phyloP scores from a whole-genome alignment of 1,140 invertebrate species.

The Pararge aegeria region DNA sequence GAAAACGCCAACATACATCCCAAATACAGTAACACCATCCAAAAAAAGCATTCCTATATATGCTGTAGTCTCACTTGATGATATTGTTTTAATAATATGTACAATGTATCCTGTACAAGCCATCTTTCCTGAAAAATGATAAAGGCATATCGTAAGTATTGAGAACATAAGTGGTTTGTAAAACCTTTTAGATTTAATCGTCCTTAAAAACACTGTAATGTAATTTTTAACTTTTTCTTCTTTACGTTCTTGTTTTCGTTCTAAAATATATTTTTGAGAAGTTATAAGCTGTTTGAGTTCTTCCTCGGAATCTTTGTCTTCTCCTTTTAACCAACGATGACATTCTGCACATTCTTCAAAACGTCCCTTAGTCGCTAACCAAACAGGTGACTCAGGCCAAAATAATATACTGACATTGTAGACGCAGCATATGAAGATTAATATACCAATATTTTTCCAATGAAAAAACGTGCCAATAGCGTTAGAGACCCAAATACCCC shows the following conservation, averaged over 20 bases:
- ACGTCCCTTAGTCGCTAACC: constrained; percentile 34
- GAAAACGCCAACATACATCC: constrained; percentile 36
- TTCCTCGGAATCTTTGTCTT: constrained; percentile 30
- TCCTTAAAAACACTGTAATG: neutral
- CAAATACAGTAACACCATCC: constrained; percentile 38
- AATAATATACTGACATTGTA: constrained; percentile 23
- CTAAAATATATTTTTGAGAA: constrained; percentile 8
- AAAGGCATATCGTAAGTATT: constrained; percentile 12
- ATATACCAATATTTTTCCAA: constrained; percentile 39
- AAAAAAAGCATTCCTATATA: constrained; percentile 41
- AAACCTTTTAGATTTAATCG: constrained; percentile 4
- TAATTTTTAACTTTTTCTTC: neutral
- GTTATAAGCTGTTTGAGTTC: constrained; percentile 32
- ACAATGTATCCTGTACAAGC: constrained; percentile 37
- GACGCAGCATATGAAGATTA: constrained; percentile 28
- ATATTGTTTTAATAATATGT: constrained; percentile 41
- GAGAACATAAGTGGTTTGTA: constrained; percentile 8
- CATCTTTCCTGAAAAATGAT: constrained; percentile 38
- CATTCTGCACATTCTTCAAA: constrained; percentile 30
- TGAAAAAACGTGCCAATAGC: constrained; percentile 38
- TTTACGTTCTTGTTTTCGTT: neutral
- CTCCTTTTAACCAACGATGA: constrained; percentile 38
- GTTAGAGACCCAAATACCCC: constrained; percentile 44
- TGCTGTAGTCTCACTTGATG: constrained; percentile 26
- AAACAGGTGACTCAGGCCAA: constrained; percentile 48